Conservation (phyloP, 1,140 invertebrate genomes). For the Microplitis mediator region DNA sequence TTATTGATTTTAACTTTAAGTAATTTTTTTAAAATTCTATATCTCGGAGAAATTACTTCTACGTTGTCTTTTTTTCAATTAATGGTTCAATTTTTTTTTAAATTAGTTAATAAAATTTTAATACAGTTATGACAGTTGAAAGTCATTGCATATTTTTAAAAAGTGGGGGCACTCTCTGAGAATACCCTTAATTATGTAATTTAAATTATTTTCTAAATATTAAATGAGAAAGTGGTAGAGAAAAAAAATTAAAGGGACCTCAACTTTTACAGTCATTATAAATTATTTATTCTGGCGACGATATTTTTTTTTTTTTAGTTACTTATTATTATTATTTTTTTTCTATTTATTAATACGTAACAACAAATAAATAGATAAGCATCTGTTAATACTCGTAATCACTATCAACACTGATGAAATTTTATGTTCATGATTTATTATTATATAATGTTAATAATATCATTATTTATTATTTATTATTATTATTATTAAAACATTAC, state of each 20-base stretch:
- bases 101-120: too few species aligned
- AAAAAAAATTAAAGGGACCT: slow-evolving; percentile 47
- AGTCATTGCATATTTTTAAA: too few species aligned
- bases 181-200: too few species aligned
- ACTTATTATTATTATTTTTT: slow-evolving; percentile 32
- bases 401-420: slow-evolving; percentile 56
- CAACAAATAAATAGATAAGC: slow-evolving; percentile 61
- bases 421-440: slow-evolving; percentile 23
- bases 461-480: background rate
- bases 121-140: too few species aligned
- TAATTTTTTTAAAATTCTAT: too few species aligned
- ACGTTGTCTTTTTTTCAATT: too few species aligned
- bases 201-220: slow-evolving; percentile 29
- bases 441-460: slow-evolving; percentile 24
- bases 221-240: slow-evolving; percentile 43
- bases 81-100: too few species aligned
- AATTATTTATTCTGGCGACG: slow-evolving; percentile 53
- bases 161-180: too few species aligned
- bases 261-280: slow-evolving; percentile 54
- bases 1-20: too few species aligned
- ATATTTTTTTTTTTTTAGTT: slow-evolving; percentile 41
- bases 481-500: slow-evolving; percentile 33
- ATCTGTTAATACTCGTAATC: slow-evolving; percentile 56
- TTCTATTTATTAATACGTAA: slow-evolving; percentile 52
- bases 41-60: too few species aligned